phyloP scores from a whole-genome alignment of 2,888 invertebrate species.

The Hirtodrosophila trivittata region DNA sequence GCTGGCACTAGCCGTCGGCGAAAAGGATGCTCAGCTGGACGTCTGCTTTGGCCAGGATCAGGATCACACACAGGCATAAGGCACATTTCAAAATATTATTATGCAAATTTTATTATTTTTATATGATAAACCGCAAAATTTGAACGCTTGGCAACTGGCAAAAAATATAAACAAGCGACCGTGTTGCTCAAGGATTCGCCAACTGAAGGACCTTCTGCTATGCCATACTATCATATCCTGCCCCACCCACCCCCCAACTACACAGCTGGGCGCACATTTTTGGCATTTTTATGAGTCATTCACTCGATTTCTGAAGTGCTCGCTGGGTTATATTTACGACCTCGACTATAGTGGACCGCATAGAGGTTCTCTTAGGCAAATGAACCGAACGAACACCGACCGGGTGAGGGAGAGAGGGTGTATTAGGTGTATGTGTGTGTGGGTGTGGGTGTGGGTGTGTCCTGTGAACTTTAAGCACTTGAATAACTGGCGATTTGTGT shows the following conservation, averaged over 20 bases:
- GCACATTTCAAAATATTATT: conserved; percentile 76
- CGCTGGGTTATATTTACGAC: conserved; percentile 41
- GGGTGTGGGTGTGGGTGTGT: conserved; percentile 5
- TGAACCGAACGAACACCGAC: conserved; percentile 27
- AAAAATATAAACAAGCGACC: conserved; percentile 44
- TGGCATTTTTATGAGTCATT: conserved; percentile 78
- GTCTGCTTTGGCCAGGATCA: neutral
- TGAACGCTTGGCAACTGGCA: conserved; percentile 54
- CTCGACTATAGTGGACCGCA: conserved; percentile 32
- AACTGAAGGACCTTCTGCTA: conserved; percentile 31
- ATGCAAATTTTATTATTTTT: conserved; percentile 81
- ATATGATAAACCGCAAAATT: conserved; percentile 77
- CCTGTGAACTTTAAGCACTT: conserved; percentile 27
- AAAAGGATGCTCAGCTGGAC: conserved; percentile 58
- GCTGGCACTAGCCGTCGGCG: conserved; percentile 30
- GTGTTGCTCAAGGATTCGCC: conserved; percentile 36
- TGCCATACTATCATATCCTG: neutral
- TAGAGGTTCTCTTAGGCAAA: conserved; percentile 42
- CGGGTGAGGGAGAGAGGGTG: conserved; percentile 7
- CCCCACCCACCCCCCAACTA: conserved; percentile 23
- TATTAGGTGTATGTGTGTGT: conserved; percentile 2
- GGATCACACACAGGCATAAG: conserved; percentile 31
- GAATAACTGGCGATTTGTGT: conserved; percentile 35
- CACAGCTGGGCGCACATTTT: conserved; percentile 71
- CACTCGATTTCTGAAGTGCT: conserved; percentile 76